Base-by-base conservation (phyloP, 2,113 vertebrate species). In the Seriola aureovittata region DNA sequence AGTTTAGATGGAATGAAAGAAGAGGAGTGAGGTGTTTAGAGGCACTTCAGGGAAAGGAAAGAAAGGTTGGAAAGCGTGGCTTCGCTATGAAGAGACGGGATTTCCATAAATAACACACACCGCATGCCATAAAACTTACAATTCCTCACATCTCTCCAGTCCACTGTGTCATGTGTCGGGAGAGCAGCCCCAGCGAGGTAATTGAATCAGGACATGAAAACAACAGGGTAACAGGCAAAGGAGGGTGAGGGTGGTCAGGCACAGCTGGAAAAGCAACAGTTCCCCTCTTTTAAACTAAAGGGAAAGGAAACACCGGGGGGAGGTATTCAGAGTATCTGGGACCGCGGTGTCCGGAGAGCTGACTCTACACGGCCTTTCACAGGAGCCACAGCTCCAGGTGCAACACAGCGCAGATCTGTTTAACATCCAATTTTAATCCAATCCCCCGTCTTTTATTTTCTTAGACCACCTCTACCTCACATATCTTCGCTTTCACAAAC, bases 201-300 rank as follows among this genome's bases (percentile, higher is more conserved):
- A 92, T 48, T 88, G n/a, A 73, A 91, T 88, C 77, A 68, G 85
- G 89, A 71, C 88, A 85, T 63, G 76, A 87, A 89, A 92, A 92
- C 83, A 75, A 12, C 79, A 14, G 78, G 83, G 55, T 88, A 84
- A 80, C 60, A 59, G 84, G 75, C 69, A 46, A 25, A 25, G 46
- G 9, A 46, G 17, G 57, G 81, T 85, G 75, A 78, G 75, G 48
- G 71, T 74, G 80, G 86, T 91, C 76, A 78, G 69, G 84, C 77
- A 23, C 96, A 97, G 96, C 95, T 96, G 95, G 91, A 93, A 95
- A 89, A 97, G 95, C 94, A 97, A 89, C 91, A 87, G 71, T 52
- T 57, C 57, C 72, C 34, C 42, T 19, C 48, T 48, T 85, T 91
- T 80, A 87, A 80, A 76, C 46, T 38, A 38, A 81, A 85, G 64